Evolutionary conservation across 1,140 invertebrate species (phyloP).

Genomic region (Tyrophagus putrescentiae): DNA sequence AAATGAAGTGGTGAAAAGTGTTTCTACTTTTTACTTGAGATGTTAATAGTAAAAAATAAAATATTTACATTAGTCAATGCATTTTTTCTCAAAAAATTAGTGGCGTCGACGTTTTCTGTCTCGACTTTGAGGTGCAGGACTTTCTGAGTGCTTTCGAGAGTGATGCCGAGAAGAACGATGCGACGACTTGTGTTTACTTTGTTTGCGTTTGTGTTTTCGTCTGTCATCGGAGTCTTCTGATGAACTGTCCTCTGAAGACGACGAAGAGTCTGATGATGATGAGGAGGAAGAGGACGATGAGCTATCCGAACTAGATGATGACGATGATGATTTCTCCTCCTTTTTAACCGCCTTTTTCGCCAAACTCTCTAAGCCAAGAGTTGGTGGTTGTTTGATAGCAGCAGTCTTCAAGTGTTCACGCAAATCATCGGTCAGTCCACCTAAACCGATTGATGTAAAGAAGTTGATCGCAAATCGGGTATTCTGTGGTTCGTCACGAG

Average conservation of each 20-base stretch:
- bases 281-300: not conserved
- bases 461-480: conserved; percentile 98
- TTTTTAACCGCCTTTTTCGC: not conserved
- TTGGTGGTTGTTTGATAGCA: not conserved
- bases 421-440: conserved; percentile 57
- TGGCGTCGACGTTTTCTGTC: not conserved
- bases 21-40: too few relatives aligned
- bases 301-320: not conserved
- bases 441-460: conserved; percentile 94
- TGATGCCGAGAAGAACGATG: not conserved
- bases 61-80: conserved; percentile 1
- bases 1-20: too few relatives aligned
- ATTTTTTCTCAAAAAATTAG: not conserved
- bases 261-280: not conserved
- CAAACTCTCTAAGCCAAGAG: not conserved
- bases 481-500: conserved; percentile 85
- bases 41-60: conserved; percentile 7
- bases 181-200: too few relatives aligned
- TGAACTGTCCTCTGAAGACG: not conserved
- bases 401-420: conserved; percentile 20
- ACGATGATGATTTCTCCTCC: not conserved
- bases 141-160: not conserved
- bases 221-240: not conserved
- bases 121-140: not conserved
- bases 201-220: not conserved